These are phyloP conservation scores for Lepilemur septentrionalis DNA, from an alignment of 2,797 vertebrate genomes.

Conservation along the genomic window DNA sequence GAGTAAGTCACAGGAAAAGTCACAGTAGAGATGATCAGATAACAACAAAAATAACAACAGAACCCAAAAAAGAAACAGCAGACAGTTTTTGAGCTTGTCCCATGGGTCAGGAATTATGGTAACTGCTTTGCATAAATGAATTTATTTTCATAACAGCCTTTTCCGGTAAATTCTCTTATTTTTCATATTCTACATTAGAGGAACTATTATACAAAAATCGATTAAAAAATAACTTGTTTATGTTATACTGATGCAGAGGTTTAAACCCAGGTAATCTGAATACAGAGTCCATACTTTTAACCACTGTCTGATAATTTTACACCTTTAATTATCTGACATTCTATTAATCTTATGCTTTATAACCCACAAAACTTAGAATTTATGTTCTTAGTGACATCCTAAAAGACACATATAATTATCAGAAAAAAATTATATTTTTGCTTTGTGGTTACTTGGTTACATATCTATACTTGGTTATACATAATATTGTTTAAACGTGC, in stretches of 20 bases:
- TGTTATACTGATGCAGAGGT: background rate
- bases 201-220: background rate
- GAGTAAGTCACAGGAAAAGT: background rate
- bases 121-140: background rate
- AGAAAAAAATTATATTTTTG: background rate
- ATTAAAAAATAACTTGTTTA: background rate
- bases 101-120: background rate
- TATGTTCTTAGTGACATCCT: background rate
- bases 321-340: background rate
- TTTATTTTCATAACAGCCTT: background rate
- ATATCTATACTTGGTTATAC: background rate
- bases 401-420: background rate
- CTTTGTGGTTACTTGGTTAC: background rate
- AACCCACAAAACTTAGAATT: background rate
- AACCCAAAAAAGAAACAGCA: background rate
- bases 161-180: slow-evolving; percentile 17
- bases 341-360: background rate
- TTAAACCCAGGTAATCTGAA: background rate
- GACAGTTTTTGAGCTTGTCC: background rate
- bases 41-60: background rate
- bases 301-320: background rate
- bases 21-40: background rate
- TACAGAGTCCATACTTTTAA: background rate
- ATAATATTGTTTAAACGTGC: background rate
- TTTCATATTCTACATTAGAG: background rate